These are phyloP conservation scores for Mythimna ferrago DNA, from an alignment of 2,888 invertebrate genomes.

Conservation along the genomic window DNA sequence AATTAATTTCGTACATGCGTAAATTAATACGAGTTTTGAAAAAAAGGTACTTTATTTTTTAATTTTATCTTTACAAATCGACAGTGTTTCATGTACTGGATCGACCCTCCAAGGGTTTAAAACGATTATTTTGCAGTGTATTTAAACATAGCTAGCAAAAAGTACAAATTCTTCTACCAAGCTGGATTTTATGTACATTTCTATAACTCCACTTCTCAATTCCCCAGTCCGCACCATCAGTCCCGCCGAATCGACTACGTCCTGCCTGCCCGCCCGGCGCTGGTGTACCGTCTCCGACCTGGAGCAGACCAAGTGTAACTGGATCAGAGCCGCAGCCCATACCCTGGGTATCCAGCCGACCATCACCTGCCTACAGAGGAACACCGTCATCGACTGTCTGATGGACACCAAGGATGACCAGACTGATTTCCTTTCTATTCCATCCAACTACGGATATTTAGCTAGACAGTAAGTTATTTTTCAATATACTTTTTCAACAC, in stretches of 20 bases:
- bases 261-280: constrained; percentile 82
- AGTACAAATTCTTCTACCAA: too few relatives aligned
- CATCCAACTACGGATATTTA: constrained; percentile 92
- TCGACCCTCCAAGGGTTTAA: too few relatives aligned
- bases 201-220: neutral
- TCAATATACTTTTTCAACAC: too few relatives aligned
- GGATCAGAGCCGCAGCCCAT: constrained; percentile 90
- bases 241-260: constrained; percentile 68
- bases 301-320: constrained; percentile 91
- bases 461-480: constrained; percentile 90
- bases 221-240: constrained; percentile 78
- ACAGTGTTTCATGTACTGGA: too few relatives aligned
- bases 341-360: constrained; percentile 91
- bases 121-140: too few relatives aligned
- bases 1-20: too few relatives aligned
- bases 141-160: too few relatives aligned
- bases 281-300: constrained; percentile 91
- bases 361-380: constrained; percentile 87
- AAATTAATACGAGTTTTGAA: too few relatives aligned
- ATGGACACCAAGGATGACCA: constrained; percentile 84
- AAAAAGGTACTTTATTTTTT: too few relatives aligned
- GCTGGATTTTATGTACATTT: too few relatives aligned
- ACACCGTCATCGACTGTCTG: constrained; percentile 89
- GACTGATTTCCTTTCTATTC: constrained; percentile 91
- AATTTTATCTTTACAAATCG: too few relatives aligned